Percentiles rank a stretch among this genome's conserved stretches.
Conservation (phyloP, 2,797 vertebrate species). For the Cyclopterus lumpus region DNA sequence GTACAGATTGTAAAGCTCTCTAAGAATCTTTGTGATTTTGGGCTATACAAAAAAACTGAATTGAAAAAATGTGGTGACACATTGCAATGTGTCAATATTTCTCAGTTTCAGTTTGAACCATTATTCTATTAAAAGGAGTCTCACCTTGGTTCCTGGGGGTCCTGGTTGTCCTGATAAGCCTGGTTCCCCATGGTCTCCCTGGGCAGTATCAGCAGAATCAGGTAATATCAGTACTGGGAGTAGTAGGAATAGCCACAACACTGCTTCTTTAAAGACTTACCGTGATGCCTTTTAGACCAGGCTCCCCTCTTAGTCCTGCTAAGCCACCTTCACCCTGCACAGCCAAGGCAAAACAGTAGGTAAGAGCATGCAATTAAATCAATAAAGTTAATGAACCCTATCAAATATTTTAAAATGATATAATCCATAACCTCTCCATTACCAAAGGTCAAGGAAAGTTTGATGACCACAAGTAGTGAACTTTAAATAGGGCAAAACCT, state of each 20-base stretch:
- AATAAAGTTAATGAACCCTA: neutral
- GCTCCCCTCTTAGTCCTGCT: slow-evolving; percentile 73
- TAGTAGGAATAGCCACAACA: neutral
- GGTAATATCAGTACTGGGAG: neutral
- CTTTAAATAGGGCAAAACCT: neutral
- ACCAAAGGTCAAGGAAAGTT: neutral
- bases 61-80: too few species aligned
- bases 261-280: slow-evolving; percentile 53
- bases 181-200: slow-evolving; percentile 80
- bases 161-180: slow-evolving; percentile 74
- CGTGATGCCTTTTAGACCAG: slow-evolving; percentile 71
- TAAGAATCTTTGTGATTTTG: too few species aligned
- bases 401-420: neutral
- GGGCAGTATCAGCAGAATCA: slow-evolving; percentile 11
- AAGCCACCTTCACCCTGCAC: slow-evolving; percentile 76
- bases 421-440: neutral
- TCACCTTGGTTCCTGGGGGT: slow-evolving; percentile 73
- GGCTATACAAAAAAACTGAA: too few species aligned
- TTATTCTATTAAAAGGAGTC: slow-evolving; percentile 1
- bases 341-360: neutral
- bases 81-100: neutral
- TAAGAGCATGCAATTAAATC: slow-evolving; percentile 8
- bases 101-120: neutral
- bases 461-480: neutral
- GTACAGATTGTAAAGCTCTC: too few species aligned